A percentile compares a stretch with the other conserved stretches of the same genome.
Conservation (phyloP, 64 coral and sea anemone species). For the Catalaphyllia jardinei region DNA sequence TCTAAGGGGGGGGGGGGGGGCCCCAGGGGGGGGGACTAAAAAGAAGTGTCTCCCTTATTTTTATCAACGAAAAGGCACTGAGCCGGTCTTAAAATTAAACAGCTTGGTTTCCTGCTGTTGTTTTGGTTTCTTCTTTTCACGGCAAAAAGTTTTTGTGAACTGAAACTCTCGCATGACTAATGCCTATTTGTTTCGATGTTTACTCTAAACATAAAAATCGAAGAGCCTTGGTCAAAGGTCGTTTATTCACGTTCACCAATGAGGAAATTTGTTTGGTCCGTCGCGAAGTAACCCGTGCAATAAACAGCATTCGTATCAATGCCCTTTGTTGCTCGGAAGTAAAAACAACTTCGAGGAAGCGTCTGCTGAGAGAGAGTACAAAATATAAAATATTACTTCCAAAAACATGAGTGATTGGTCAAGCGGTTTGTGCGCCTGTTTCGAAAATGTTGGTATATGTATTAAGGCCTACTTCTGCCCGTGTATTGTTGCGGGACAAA, state of each 20-base stretch:
- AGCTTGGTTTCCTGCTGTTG: neutral
- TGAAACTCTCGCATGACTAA: no score
- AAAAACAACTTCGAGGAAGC: neutral
- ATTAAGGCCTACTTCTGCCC: constrained; percentile 50
- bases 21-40: no score
- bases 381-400: no score
- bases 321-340: neutral
- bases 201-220: neutral
- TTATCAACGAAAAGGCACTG: no score
- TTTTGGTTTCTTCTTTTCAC: neutral
- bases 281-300: neutral
- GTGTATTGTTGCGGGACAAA: constrained; percentile 48
- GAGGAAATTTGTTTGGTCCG: neutral
- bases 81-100: no score
- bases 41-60: no score
- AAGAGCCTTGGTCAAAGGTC: neutral
- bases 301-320: neutral
- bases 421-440: constrained; percentile 53
- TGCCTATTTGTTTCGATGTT: neutral
- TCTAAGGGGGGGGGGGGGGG: no score
- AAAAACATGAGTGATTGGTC: constrained; percentile 62
- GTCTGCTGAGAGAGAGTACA: no score
- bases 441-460: constrained; percentile 56
- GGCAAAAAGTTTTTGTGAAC: no score
- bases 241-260: neutral